Base-by-base conservation (phyloP, 2,888 invertebrate species). In the Tenthredo distinguenda region DNA sequence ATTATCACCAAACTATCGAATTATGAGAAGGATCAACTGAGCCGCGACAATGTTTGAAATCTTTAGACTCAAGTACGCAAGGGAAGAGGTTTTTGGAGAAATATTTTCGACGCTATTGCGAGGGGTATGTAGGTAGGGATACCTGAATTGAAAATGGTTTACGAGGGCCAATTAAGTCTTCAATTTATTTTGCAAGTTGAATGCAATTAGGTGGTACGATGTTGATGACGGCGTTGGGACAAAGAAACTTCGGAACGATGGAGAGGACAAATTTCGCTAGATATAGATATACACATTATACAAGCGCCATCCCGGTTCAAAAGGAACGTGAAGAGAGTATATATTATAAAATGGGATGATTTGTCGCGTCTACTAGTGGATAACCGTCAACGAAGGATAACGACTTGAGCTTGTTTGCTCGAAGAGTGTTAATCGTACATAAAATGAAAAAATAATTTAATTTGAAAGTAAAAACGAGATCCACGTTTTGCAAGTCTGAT, bases 401-500 rank as follows among this genome's bases (percentile, higher is more conserved):
- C 81, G 81, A 81, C 81, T 81, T 81, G 81, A 81, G 58, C 83
- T 83, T 71, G 83, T 83, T 71, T 87, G 85, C 86, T 86, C 89
- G 89, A 89, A 90, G 91, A 90, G 91, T 90, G 92, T 92, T 92
- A 91, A 91, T 91, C 90, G 91, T 90, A 91, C 90, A 90, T 90
- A 90, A 92, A 92, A 91, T 91, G 90, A 88, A 90, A 91, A 92
- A 92, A 92, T 92, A 91, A 92, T 92, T 92, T 91, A 91, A 92
- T 92, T 92, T 92, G 90, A 92, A 92, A 92, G 92, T 92, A 91
- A 92, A 92, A 92, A 92, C 89, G 88, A n/a, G 84, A 91, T 90
- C 91, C 91, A 89, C 91, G 90, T 90, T 92, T 92, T 92, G 92
- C 92, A 92, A 92, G 91, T 92, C 92, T 91, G 92, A 92, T 92